Evolutionary conservation across 2,888 invertebrate genomes (phyloP), one percentile per base, ranked within the genome.

Genomic region (Parnassius glacialis): DNA sequence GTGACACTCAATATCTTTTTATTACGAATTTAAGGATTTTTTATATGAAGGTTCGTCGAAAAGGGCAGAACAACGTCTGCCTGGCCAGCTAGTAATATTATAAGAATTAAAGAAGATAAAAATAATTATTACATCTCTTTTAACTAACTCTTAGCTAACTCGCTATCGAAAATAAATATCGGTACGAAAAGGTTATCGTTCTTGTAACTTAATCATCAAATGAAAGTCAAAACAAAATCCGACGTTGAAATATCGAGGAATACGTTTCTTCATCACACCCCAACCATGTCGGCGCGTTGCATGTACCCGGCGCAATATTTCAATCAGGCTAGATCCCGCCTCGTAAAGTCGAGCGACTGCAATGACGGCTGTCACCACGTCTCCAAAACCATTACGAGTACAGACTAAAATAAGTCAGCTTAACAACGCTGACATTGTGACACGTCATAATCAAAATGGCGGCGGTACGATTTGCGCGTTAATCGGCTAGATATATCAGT

Each of bases 401-500:
- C 54, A 10, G 10, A 12, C 58, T 44, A 54, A 62, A 62, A 62
- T 58, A 58, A 58, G 34, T 53, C 57, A 10, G n/a, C n/a, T 10
- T 16, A 11, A 41, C 52, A 43, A 9, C 48, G 41, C 11, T 25
- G n/a, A 9, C 59, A 20, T 64, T 57, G 59, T 56, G 61, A 43
- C 70, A 67, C 68, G 73, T 71, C 73, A 74, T 70, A 75, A 70
- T 68, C 70, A 73, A 75, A 65, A 74, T 72, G 71, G 70, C 69
- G 64, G 65, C 64, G 50, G 60, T 45, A 13, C 25, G 47, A 58
- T 63, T 65, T 61, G 61, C 62, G 61, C 66, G 66, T 16, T 48
- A 48, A 70, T 66, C 68, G 66, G 65, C 65, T 62, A 64, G 67
- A 75, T 78, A 79, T 74, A 75, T 79, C 77, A 74, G 73, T 75